Evolutionary conservation across 1,140 invertebrate species (phyloP), one percentile per base, ranked within the genome.

Genomic region (Pogonus chalceus): DNA sequence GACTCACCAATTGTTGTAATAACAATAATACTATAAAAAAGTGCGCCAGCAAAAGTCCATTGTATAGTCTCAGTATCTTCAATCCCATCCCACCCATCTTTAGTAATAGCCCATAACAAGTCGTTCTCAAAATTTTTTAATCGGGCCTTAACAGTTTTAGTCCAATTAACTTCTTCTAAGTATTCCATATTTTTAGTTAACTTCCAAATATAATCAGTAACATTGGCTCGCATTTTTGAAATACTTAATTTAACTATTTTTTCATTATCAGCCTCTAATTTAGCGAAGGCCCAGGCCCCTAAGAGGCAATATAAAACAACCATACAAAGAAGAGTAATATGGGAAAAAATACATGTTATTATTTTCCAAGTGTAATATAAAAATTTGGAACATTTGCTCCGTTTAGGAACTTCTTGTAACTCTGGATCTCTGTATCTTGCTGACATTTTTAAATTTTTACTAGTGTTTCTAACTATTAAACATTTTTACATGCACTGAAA

Each of bases 21-120:
- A 47, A 97, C 92, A 62, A 97, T 96, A 61, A 98, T 91, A 55
- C 91, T 96, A 72, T 98, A 98, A 70, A 97, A 94, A 2, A 97
- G 79, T 1, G 92, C 87, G 1, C 92, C 93, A 12, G 86, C 81
- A 64, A 92, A 90, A 1, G 88, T 92, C 91, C 91, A 94, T 65
- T 92, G 89, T 49, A 84, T 81, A 57, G 79, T 80, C 9, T 80
- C 73, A 4, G 75, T 73, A 58, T 85, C 83, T 70, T 95, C 90
- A 60, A 81, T 83, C 39, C 93, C 92, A 68, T 96, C 90, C 87
- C 92, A 96, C 2, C 93, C 93, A 37, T 89, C 81, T 49, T 88
- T 84, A 62, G 87, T 90, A 76, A 95, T 92, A 59, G 88, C 85
- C 56, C 79, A 77, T 49, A 95, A 71, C 48, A 95, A 79, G 31